Conservation (phyloP, 35 echinoderm and acorn worm species). For the Lytechinus variegatus region DNA sequence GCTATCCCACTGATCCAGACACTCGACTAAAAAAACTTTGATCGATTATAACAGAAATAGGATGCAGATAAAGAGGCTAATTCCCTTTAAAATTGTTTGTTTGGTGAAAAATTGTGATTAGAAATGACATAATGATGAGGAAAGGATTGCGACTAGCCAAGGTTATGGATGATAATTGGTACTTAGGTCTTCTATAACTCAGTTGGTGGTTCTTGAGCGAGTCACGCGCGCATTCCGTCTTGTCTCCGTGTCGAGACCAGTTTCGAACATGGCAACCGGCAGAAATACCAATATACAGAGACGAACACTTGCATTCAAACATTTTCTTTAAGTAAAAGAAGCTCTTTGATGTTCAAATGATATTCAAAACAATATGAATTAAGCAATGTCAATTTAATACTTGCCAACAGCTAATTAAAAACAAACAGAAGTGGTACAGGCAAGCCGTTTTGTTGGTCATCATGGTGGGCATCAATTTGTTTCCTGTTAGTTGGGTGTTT, state of each 20-base stretch:
- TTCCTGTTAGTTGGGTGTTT: no score
- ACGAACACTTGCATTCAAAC: no score
- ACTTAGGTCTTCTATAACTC: slow-evolving; percentile 14
- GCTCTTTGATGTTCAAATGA: no score
- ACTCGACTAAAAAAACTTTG: neutral
- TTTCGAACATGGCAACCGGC: neutral
- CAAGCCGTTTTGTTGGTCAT: no score
- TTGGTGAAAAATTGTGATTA: neutral
- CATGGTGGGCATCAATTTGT: no score
- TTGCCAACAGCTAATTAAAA: no score
- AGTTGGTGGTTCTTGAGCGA: slow-evolving; percentile 28
- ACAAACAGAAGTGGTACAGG: no score
- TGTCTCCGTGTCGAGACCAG: neutral
- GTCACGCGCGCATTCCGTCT: slow-evolving; percentile 15
- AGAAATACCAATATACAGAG: no score
- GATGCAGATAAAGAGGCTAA: neutral
- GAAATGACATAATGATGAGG: slow-evolving; percentile 23
- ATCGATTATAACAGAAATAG: neutral
- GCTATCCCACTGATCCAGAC: neutral
- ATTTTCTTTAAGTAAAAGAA: no score
- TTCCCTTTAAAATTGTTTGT: neutral
- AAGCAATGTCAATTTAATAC: no score
- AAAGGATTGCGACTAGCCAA: neutral
- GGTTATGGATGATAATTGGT: slow-evolving; percentile 19
- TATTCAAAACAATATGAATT: no score